phyloP scores from a whole-genome alignment of 1,140 invertebrate genomes.

The Heterodera schachtii region DNA sequence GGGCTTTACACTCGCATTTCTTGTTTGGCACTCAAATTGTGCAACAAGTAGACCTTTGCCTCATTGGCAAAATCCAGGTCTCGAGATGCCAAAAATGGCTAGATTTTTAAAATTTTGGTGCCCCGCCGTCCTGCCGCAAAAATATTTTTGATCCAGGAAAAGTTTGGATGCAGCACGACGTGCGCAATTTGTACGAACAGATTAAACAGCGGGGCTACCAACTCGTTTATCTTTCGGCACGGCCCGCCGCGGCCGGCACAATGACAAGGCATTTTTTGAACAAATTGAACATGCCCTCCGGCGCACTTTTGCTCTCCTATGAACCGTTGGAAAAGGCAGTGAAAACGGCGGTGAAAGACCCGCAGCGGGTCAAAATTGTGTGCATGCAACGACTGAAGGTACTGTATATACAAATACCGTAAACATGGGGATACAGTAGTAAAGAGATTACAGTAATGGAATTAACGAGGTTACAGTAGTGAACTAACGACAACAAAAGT shows the following conservation, averaged over 20 bases:
- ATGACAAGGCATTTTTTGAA: neutral
- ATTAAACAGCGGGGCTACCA: neutral
- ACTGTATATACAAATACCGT: neutral
- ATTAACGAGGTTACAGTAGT: no score
- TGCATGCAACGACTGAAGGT: neutral
- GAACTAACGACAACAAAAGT: no score
- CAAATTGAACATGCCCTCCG: neutral
- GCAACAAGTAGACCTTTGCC: no score
- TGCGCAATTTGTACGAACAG: neutral
- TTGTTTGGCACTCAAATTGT: neutral
- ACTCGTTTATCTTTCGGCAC: neutral
- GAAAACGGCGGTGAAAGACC: neutral
- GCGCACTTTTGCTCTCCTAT: neutral
- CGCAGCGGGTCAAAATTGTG: neutral
- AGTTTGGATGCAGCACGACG: neutral
- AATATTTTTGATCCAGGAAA: neutral
- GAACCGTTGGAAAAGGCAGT: neutral
- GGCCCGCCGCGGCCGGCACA: neutral
- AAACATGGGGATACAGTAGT: no score
- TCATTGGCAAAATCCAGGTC: no score
- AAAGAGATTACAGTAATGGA: no score
- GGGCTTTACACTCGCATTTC: no score
- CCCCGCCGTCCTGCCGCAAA: no score
- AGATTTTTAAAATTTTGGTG: no score
- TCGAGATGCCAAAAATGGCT: no score